Conservation (phyloP, 2,888 invertebrate species). For the Crioceris asparagi region DNA sequence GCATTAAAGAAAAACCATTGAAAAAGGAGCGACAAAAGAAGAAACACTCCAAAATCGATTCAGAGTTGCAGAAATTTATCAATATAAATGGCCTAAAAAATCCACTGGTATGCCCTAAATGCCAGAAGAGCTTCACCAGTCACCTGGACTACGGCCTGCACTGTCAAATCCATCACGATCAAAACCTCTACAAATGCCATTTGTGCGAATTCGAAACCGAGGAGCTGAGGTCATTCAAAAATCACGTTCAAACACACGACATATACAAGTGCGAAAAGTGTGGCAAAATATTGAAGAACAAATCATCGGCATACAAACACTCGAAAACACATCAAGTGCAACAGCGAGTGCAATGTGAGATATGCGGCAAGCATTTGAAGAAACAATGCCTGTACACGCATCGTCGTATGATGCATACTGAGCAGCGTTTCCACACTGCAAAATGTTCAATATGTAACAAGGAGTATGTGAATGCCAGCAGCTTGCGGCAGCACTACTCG, state of each 20-base stretch:
- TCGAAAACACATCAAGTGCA: constrained; percentile 20
- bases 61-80: constrained; percentile 6
- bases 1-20: constrained; percentile 5
- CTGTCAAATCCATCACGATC: constrained; percentile 28
- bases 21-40: constrained; percentile 26
- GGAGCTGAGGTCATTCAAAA: constrained; percentile 22
- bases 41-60: constrained; percentile 4
- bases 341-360: constrained; percentile 42
- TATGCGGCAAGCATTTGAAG: constrained; percentile 36
- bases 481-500: constrained; percentile 25
- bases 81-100: constrained; percentile 28
- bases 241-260: constrained; percentile 27
- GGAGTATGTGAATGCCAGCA: constrained; percentile 16
- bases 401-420: constrained; percentile 12
- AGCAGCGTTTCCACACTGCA: constrained; percentile 8
- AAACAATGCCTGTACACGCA: constrained; percentile 21
- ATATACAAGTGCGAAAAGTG: constrained; percentile 26
- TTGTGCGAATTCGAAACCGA: constrained; percentile 26
- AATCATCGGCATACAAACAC: constrained; percentile 20
- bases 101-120: constrained; percentile 43
- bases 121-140: constrained; percentile 41
- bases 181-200: constrained; percentile 29
- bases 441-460: constrained; percentile 15
- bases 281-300: constrained; percentile 21
- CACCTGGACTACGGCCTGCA: constrained; percentile 31